phyloP scores from a whole-genome alignment of 2,888 invertebrate genomes.

The Dicyrtoma fusca region DNA sequence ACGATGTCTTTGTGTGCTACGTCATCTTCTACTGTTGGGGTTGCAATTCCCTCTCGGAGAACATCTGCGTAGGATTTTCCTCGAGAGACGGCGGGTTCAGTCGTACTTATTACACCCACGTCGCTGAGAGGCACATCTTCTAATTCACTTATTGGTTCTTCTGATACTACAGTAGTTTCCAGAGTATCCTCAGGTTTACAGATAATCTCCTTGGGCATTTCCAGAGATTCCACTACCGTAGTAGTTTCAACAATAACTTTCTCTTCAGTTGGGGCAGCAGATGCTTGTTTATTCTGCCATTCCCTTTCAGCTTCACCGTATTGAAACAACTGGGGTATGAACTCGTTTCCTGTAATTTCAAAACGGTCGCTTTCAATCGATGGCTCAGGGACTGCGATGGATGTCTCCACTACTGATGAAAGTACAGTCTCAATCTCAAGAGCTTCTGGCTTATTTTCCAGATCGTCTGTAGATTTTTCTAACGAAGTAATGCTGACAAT shows the following conservation, averaged over 20 bases:
- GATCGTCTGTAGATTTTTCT: too few relatives aligned
- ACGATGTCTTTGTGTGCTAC: too few relatives aligned
- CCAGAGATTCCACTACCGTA: too few relatives aligned
- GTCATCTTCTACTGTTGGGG: not conserved
- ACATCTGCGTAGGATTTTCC: not conserved
- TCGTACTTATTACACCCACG: not conserved
- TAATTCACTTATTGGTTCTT: not conserved
- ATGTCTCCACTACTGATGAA: too few relatives aligned
- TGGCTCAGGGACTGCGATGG: too few relatives aligned
- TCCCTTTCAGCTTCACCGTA: constrained; percentile 13
- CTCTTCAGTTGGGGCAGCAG: not conserved
- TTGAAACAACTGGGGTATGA: not conserved
- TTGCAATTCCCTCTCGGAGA: not conserved
- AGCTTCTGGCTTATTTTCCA: too few relatives aligned
- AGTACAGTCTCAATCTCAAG: too few relatives aligned
- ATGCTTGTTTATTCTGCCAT: not conserved
- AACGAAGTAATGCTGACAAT: too few relatives aligned
- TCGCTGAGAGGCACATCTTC: too few relatives aligned
- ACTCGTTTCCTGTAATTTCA: constrained; percentile 9
- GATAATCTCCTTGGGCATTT: not conserved
- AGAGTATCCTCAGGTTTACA: not conserved
- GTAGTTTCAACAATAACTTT: not conserved
- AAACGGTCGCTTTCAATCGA: not conserved
- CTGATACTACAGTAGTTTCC: not conserved
- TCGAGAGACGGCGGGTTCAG: not conserved